phyloP scores from a whole-genome alignment of 2,888 invertebrate species.

The Euplagia quadripunctaria region DNA sequence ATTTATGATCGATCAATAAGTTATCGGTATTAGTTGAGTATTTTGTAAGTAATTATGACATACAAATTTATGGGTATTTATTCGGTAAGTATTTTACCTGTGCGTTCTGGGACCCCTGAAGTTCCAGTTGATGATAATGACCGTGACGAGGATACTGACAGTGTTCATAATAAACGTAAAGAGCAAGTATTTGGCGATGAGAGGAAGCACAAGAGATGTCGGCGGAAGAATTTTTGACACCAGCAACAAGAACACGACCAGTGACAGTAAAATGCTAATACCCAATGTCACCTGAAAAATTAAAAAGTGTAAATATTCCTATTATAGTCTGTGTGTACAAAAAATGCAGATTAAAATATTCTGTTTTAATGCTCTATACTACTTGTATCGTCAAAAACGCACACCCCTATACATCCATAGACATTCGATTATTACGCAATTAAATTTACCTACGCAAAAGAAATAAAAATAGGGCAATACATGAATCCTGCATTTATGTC shows the following conservation, averaged over 20 bases:
- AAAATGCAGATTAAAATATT: not conserved
- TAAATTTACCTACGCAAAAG: too few species aligned
- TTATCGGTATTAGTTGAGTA: not conserved
- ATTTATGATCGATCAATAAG: not conserved
- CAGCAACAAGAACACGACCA: slow-evolving; percentile 99
- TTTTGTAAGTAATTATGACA: not conserved
- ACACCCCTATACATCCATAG: not conserved
- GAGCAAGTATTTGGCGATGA: slow-evolving; percentile 99
- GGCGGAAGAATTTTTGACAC: slow-evolving; percentile 99
- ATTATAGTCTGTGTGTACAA: not conserved
- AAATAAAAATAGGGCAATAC: too few species aligned
- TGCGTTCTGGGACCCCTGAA: slow-evolving; percentile 99
- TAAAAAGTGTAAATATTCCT: not conserved
- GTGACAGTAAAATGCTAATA: slow-evolving; percentile 99
- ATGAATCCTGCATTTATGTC: too few species aligned
- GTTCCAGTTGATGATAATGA: slow-evolving; percentile 99
- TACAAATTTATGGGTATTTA: not conserved
- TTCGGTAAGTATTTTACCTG: slow-evolving; percentile 82
- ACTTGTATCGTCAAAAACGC: not conserved
- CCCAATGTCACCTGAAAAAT: slow-evolving; percentile 93
- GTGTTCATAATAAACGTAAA: slow-evolving; percentile 99
- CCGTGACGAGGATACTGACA: slow-evolving; percentile 99
- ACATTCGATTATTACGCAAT: too few species aligned
- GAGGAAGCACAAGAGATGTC: slow-evolving; percentile 98
- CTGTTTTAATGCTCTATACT: not conserved